These are phyloP conservation scores for Acanthaster planci DNA, from an alignment of 35 echinoderm and acorn worm species.

Conservation along the genomic window DNA sequence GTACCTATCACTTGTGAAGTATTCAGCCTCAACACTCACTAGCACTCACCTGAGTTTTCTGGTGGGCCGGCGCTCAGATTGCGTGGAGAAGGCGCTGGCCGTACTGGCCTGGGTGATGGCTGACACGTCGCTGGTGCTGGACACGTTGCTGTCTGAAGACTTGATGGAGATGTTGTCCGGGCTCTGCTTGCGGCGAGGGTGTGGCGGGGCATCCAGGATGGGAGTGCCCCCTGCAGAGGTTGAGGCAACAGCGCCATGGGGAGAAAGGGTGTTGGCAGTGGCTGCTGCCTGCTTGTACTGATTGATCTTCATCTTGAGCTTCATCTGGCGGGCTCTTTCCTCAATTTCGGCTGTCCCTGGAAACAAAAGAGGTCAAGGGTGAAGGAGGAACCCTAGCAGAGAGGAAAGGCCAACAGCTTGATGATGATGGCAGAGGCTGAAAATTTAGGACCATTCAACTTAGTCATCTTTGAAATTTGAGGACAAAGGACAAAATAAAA, in stretches of 20 bases:
- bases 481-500: too few species aligned
- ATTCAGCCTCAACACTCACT: not conserved
- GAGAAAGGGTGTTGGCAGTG: conserved; percentile 76
- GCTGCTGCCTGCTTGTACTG: conserved; percentile 93
- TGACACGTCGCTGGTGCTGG: conserved; percentile 95
- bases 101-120: conserved; percentile 90
- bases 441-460: too few species aligned
- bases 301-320: conserved; percentile 94
- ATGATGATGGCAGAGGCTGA: too few species aligned
- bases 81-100: conserved; percentile 88
- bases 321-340: conserved; percentile 93
- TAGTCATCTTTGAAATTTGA: too few species aligned
- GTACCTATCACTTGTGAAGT: not conserved
- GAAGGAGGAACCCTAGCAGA: too few species aligned
- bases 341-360: conserved; percentile 83
- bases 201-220: conserved; percentile 30
- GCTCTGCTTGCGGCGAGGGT: conserved; percentile 82
- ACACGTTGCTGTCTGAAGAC: conserved; percentile 96
- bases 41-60: conserved; percentile 94
- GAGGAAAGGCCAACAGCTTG: too few species aligned
- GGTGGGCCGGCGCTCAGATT: conserved; percentile 87
- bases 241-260: conserved; percentile 48
- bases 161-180: conserved; percentile 99
- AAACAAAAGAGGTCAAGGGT: not conserved
- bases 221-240: not conserved